Base-by-base conservation (phyloP, 2,113 vertebrate species). In the Psilopsiagon aymara region DNA sequence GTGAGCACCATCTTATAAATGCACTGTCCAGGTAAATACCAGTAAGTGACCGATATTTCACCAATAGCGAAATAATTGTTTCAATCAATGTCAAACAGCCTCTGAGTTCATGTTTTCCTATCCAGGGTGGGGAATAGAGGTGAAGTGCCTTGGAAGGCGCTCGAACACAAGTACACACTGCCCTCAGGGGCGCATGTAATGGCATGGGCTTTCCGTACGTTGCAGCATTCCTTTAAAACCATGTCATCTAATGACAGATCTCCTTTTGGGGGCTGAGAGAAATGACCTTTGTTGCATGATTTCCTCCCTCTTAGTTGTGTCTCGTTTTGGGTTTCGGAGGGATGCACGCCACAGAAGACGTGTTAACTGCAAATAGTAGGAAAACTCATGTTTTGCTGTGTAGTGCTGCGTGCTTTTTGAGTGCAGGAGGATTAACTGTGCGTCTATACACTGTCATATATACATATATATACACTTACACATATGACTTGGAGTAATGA, bases 221-320 rank as follows among this genome's bases (percentile, higher is more conserved):
- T 94, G 53, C 77, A 83, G 28, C 92, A 92, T 95, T 96, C 94
- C 91, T 96, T 88, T 70, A 74, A 39, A 63, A 27, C 60, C 86
- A 46, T 82, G 88, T 88, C 86, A 95, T 95, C 82, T 93, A 96
- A 94, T 86, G 76, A 93, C 73, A 95, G 92, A 31, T 68, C 91
- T 93, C 80, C 31, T 92, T 66, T 67, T 86, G 15, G 2, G 33
- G 52, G 44, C 28, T 68, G 37, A 57, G 37, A 83, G 51, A 82
- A 90, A 70, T 86, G 53, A n/a, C 21, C 53, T 82, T 66, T 57
- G 18, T 51, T 86, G 5, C 1, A 33, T 0, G 9, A 41, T 80
- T 96, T 86, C 51, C 46, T 62, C 57, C 55, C 51, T 90, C 63
- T 43, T 24, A 10, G 57, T n/a, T 35, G 8, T 33, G 69, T 73